Base-by-base conservation (phyloP, 2,888 invertebrate species). In the Selenia dentaria region DNA sequence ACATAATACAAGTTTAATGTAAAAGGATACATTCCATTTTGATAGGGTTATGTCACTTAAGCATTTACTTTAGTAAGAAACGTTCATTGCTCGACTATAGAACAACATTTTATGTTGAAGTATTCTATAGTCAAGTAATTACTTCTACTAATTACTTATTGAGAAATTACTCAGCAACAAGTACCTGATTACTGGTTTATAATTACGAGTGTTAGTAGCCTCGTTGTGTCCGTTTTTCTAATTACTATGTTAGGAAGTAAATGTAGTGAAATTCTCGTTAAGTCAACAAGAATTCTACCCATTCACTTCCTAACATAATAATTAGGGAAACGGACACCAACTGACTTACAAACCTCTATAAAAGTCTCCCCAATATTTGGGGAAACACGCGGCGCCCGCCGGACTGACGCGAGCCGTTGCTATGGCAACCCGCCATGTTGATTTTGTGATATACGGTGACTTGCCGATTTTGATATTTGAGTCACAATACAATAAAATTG, bases 331-430 rank as follows among this genome's bases (percentile, higher is more conserved):
- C 31, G 11, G 16, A 32, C 32, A 27, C 36, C 28, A 4, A 22
- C 22, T 34, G 33, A 4, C 38, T 38, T 29, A 34, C 45, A 25
- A 10, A 12, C 35, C 18, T 11, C 11, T 10, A 13, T 34, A 9
- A 3, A 33, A 9, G 13, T 42, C 38, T 34, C 52, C 50, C 49
- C 40, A 42, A 40, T 38, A 45, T 54, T 57, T 51, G 52, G 60
- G 63, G 65, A 64, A 36, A 37, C 18, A 4, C 5, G 49, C 38
- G 82, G 84, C 84, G 84, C 83, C 84, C 84, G 84, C 83, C 84
- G 40, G 9, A 20, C 10, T 31, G 84, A 70, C 84, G 83, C 71
- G 52, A 43, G n/a, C 50, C 32, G 79, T 84, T 66, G 60, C 61
- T 54, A 83, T 80, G 63, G 58, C 58, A 64, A 85, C 81, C 47